A percentile compares a stretch with the other conserved stretches of the same genome.
Evolutionary conservation across 2,113 vertebrate species (phyloP).

Genomic region (Papio anubis): DNA sequence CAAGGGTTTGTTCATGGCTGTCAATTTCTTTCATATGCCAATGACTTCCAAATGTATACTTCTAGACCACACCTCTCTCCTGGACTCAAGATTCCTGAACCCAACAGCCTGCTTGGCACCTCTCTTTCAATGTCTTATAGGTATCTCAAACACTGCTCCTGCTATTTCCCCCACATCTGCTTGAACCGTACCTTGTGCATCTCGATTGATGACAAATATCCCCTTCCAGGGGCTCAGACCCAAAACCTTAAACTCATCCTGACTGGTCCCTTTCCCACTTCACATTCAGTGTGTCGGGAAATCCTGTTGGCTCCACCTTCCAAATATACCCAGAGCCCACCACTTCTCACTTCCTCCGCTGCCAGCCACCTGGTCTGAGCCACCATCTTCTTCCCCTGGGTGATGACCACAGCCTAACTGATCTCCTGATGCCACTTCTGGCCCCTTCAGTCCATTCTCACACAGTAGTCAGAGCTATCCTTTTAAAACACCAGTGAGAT

Average conservation of each 20-base stretch:
- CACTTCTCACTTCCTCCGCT: not conserved
- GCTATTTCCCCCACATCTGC: not conserved
- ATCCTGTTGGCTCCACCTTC: not conserved
- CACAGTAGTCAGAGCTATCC: not conserved
- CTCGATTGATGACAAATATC: not conserved
- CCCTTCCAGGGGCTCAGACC: not conserved
- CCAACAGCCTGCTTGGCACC: not conserved
- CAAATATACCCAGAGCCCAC: not conserved
- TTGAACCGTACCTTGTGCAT: not conserved
- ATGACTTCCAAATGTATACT: not conserved
- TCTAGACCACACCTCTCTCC: not conserved
- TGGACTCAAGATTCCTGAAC: not conserved
- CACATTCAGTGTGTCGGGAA: not conserved
- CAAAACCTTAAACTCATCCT: not conserved
- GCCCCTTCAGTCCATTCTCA: not conserved
- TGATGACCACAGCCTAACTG: not conserved
- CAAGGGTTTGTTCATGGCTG: not conserved
- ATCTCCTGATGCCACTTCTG: not conserved
- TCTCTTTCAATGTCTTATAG: not conserved
- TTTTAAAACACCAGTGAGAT: not conserved
- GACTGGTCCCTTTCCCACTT: not conserved
- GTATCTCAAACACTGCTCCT: not conserved
- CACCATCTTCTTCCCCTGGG: not conserved
- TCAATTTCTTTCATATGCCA: not conserved
- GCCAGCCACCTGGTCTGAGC: not conserved